Conservation (phyloP, 1,140 invertebrate species). For the Holcopasites calliopsidis region DNA sequence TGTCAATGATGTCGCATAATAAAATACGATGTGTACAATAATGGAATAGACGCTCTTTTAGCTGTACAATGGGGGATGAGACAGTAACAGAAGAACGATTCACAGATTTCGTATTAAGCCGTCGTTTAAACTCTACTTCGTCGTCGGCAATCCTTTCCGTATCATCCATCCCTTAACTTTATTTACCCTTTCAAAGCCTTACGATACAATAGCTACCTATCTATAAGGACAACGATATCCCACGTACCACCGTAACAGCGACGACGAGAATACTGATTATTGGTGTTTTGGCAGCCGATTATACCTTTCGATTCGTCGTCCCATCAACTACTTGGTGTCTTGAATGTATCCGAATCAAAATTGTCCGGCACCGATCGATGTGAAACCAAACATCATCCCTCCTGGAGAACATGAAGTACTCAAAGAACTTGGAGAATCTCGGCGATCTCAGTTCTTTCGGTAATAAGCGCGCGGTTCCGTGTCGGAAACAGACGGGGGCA, state of each 20-base stretch:
- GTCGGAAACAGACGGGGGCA: conserved; percentile 33
- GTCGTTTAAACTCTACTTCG: conserved; percentile 35
- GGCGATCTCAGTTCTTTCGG: too few species aligned
- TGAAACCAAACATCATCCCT: not conserved
- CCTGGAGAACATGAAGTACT: not conserved
- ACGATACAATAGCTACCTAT: conserved; percentile 33
- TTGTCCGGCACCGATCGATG: conserved; percentile 15
- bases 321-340: not conserved
- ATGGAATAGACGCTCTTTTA: conserved; percentile 66
- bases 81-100: conserved; percentile 68
- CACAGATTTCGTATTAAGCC: conserved; percentile 50
- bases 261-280: conserved; percentile 57
- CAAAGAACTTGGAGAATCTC: too few species aligned
- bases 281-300: conserved; percentile 60
- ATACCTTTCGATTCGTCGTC: not conserved
- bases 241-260: not conserved
- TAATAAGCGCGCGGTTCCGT: conserved; percentile 1
- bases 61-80: conserved; percentile 68
- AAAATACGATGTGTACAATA: conserved; percentile 73
- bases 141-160: conserved; percentile 5
- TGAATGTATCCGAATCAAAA: not conserved
- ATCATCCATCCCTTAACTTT: not conserved
- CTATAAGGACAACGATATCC: conserved; percentile 32
- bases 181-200: not conserved
- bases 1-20: conserved; percentile 71